Evolutionary conservation across 2,113 vertebrate genomes (phyloP), one percentile per base, ranked within the genome.

Genomic region (Platysternon megacephalum): DNA sequence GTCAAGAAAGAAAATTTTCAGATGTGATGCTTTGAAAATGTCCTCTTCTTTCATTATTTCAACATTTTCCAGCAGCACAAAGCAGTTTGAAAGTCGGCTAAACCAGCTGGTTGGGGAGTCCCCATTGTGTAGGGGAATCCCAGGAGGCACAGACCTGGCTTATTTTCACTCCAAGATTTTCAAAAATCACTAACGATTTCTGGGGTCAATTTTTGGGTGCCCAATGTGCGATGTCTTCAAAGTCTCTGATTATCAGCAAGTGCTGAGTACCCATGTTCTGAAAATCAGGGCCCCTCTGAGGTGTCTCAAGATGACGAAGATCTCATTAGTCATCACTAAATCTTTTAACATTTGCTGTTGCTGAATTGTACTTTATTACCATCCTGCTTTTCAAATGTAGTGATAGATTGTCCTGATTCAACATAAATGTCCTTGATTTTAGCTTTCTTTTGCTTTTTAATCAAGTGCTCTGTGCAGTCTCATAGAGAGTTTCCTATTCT

Each of bases 211-310:
- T 89, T 84, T 84, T 92, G 89, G 91, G 86, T 68, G 85, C 11
- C 32, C 80, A 89, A 55, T 91, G 76, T 95, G 82, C 90, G 29
- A 26, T n/a, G n/a, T 42, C 82, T 94, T 96, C 93, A 93, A 94
- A 93, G 58, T 61, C 74, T 48, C 74, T 56, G 84, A 52, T 82
- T 90, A 55, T 32, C 46, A 87, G 53, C 51, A 49, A 88, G 26
- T 19, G 58, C 72, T 93, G 58, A 84, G 79, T 58, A 95, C 84
- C 53, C 28, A 68, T 68, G 93, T 68, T 68, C 88, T 85, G 80
- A 91, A 96, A 94, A 89, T 88, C 86, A 89, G 46, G 24, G 52
- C 68, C 85, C 84, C 93, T 82, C 42, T 93, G 91, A 95, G 35
- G 76, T 87, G 53, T 91, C 84, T 79, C 88, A 83, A 90, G 78